Conservation (phyloP, 2,888 invertebrate species). For the Toxonevra muliebris region DNA sequence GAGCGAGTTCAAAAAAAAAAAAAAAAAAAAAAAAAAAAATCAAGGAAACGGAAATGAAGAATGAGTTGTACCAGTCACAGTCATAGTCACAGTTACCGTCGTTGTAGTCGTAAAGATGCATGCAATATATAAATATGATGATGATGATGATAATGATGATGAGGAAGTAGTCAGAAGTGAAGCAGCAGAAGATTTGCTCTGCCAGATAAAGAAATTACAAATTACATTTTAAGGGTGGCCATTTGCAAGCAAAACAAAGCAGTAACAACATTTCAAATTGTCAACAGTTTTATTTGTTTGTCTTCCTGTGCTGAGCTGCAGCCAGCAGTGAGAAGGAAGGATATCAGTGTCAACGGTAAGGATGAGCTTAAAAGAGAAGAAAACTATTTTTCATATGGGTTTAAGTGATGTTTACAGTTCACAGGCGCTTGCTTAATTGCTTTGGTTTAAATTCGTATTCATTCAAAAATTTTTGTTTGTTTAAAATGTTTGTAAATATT, state of each 20-base stretch:
- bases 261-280: background rate
- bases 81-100: too few species aligned
- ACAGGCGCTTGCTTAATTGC: too few species aligned
- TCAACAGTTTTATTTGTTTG: conserved; percentile 1
- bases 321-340: too few species aligned
- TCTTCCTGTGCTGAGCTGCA: too few species aligned
- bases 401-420: background rate
- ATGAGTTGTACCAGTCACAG: too few species aligned
- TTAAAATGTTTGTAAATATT: background rate
- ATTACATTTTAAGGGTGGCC: conserved; percentile 16
- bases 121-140: too few species aligned
- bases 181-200: background rate
- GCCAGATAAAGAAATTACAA: background rate
- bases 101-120: too few species aligned
- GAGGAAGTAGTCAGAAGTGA: background rate
- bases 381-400: conserved; percentile 11
- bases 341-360: too few species aligned
- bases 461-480: background rate
- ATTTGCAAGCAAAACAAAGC: background rate
- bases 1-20: background rate
- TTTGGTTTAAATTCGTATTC: background rate
- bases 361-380: background rate
- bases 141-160: too few species aligned
- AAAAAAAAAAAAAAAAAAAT: too few species aligned
- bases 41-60: too few species aligned